A percentile compares a stretch with the other conserved stretches of the same genome.
Evolutionary conservation across 2,113 vertebrate genomes (phyloP).

Genomic region (Gallinago media): DNA sequence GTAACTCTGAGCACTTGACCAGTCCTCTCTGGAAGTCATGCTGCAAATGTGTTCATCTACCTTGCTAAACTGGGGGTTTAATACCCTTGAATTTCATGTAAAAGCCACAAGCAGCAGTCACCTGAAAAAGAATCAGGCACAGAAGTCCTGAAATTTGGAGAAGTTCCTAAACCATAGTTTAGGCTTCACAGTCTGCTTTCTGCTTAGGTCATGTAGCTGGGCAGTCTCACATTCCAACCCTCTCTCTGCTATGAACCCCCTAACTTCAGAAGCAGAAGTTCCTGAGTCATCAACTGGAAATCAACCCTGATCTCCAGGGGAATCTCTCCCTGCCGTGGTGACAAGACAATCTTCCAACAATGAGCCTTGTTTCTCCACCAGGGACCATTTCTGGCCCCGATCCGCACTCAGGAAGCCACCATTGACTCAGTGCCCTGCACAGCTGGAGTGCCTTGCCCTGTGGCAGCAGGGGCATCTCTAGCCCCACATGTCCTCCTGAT

Average conservation of each 20-base stretch:
- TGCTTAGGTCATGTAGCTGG: not conserved
- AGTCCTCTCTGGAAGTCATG: not conserved
- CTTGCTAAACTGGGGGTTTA: not conserved
- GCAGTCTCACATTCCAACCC: not conserved
- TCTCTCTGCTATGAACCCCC: not conserved
- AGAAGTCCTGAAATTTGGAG: not conserved
- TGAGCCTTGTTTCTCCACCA: not conserved
- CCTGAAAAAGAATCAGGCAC: not conserved
- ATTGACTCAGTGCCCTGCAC: accelerated
- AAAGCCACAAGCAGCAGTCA: not conserved
- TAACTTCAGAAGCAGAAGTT: not conserved
- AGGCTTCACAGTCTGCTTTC: not conserved
- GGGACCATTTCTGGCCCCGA: not conserved
- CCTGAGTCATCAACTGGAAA: not conserved
- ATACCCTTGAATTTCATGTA: not conserved
- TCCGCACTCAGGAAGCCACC: not conserved
- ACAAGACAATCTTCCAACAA: not conserved
- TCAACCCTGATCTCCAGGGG: not conserved
- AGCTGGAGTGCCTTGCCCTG: not conserved
- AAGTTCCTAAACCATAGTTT: not conserved
- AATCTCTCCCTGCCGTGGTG: not conserved
- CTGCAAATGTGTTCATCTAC: not conserved
- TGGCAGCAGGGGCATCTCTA: not conserved
- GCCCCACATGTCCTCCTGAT: not conserved
- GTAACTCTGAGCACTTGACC: not conserved